Percentiles rank a stretch among this genome's conserved stretches.
Conservation (phyloP, 2,113 vertebrate species). For the Colaptes auratus region DNA sequence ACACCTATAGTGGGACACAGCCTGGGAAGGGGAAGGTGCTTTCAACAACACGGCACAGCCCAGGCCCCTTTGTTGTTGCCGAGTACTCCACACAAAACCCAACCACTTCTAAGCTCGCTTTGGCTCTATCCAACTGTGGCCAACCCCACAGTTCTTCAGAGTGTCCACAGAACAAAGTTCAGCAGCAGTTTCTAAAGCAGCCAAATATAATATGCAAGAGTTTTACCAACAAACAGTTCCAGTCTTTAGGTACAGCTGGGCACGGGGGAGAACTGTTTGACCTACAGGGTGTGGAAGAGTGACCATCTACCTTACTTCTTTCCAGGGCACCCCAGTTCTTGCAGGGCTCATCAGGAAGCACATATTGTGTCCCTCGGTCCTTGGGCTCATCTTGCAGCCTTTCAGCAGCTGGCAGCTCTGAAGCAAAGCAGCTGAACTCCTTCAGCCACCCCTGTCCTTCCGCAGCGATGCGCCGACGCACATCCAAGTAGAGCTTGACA, state of each 20-base stretch:
- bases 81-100: background rate
- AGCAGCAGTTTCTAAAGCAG: constrained; percentile 11
- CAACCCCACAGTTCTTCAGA: background rate
- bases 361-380: fast-evolving
- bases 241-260: background rate
- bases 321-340: background rate
- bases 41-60: background rate
- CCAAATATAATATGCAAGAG: fast-evolving
- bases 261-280: background rate
- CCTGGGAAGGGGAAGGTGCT: background rate
- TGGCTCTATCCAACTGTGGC: background rate
- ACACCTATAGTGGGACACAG: background rate
- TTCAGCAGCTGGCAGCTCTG: background rate
- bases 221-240: background rate
- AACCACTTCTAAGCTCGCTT: background rate
- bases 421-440: background rate
- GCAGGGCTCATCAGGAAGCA: background rate
- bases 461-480: background rate
- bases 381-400: background rate
- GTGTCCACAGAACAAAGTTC: background rate
- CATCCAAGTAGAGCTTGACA: background rate
- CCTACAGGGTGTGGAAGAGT: fast-evolving
- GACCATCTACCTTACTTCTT: fast-evolving
- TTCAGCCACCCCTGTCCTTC: background rate
- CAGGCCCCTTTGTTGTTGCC: background rate